Conservation (phyloP, 2,113 vertebrate species). For the Cebidichthys violaceus region DNA sequence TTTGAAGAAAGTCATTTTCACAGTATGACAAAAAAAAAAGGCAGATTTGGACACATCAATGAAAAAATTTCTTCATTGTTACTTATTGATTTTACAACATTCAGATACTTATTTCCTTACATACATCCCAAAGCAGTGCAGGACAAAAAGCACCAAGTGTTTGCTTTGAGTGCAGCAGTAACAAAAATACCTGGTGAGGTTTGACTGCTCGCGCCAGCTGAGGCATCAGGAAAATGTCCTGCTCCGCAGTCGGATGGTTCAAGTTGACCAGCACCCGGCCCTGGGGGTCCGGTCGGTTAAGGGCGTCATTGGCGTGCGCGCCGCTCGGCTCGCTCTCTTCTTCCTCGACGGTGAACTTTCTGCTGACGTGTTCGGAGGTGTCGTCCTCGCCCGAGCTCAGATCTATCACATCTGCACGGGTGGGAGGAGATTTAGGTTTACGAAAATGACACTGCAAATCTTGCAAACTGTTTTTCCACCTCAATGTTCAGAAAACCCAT, state of each 20-base stretch:
- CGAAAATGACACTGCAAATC: neutral
- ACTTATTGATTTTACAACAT: neutral
- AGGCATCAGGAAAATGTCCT: constrained; percentile 90
- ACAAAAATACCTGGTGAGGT: constrained; percentile 91
- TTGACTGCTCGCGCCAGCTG: constrained; percentile 92
- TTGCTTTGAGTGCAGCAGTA: neutral
- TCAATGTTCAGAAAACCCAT: neutral
- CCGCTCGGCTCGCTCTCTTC: constrained; percentile 87
- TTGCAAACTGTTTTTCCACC: neutral
- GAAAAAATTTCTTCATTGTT: neutral
- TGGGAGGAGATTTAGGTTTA: neutral
- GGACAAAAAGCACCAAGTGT: neutral
- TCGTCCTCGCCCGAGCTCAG: constrained; percentile 91
- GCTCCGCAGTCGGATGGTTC: constrained; percentile 90
- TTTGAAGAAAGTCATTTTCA: neutral
- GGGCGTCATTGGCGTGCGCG: constrained; percentile 89
- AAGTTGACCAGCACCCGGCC: constrained; percentile 93
- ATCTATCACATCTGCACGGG: constrained; percentile 77
- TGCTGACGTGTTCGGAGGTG: constrained; percentile 81
- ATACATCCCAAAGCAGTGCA: neutral
- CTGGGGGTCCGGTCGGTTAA: constrained; percentile 89
- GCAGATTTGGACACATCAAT: neutral
- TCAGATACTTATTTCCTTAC: neutral
- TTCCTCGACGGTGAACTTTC: constrained; percentile 86
- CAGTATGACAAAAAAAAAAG: neutral